Conservation (phyloP, 1,140 invertebrate genomes). For the Mya arenaria region DNA sequence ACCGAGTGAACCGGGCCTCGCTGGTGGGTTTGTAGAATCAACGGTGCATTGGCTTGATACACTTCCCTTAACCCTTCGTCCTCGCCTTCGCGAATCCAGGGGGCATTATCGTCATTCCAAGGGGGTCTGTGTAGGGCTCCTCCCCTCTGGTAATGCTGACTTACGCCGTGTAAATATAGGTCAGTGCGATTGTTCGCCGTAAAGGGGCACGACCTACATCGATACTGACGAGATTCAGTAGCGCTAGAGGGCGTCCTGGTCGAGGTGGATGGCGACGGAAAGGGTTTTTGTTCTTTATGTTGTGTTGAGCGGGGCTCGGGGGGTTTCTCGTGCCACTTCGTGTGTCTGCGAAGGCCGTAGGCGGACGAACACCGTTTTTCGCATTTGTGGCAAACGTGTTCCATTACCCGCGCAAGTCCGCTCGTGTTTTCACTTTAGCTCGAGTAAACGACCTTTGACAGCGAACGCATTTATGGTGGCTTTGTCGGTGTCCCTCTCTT, state of each 20-base stretch:
- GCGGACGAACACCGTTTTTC: background rate
- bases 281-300: background rate
- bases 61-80: background rate
- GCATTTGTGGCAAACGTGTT: background rate
- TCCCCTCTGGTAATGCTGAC: conserved; percentile 4
- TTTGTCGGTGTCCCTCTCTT: no score
- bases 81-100: background rate
- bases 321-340: background rate
- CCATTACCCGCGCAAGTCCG: no score
- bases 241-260: no score
- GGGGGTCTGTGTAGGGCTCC: background rate
- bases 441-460: no score
- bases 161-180: conserved; percentile 22
- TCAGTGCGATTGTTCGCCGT: background rate
- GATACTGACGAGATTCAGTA: background rate
- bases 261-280: background rate
- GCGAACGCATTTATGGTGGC: no score
- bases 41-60: conserved; percentile 13
- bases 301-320: background rate
- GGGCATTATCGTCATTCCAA: background rate
- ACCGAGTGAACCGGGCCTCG: background rate
- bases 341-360: background rate
- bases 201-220: background rate
- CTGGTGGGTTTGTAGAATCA: background rate
- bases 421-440: no score